A percentile compares a stretch with the other conserved stretches of the same genome.
These are phyloP conservation scores for Pseudomyrmex dendroicus DNA, from an alignment of 1,140 invertebrate genomes.

Conservation along the genomic window DNA sequence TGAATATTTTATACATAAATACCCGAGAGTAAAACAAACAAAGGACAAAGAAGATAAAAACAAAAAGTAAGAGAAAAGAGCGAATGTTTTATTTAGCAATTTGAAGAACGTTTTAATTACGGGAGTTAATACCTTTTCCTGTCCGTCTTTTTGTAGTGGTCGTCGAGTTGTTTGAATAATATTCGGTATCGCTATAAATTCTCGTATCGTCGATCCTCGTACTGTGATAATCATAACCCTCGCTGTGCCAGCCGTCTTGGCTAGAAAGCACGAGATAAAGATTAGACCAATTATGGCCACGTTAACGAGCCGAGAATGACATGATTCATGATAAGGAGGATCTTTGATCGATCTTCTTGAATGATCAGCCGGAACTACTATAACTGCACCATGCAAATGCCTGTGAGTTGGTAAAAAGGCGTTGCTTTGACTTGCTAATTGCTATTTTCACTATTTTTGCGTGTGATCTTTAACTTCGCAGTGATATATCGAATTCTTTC, in stretches of 20 bases:
- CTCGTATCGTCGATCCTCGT: slow-evolving; percentile 81
- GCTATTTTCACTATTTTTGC: not conserved
- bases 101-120: not conserved
- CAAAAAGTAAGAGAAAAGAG: not conserved
- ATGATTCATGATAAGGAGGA: slow-evolving; percentile 59
- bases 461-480: not conserved
- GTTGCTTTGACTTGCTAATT: not conserved
- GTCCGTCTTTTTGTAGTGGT: slow-evolving; percentile 81
- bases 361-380: slow-evolving; percentile 29
- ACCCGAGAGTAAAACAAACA: not conserved
- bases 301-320: slow-evolving; percentile 38
- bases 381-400: slow-evolving; percentile 68
- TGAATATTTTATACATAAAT: not conserved
- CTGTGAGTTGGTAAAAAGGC: slow-evolving; percentile 40
- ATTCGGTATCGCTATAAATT: slow-evolving; percentile 85
- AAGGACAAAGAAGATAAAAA: not conserved
- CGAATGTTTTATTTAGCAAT: slow-evolving; percentile 7
- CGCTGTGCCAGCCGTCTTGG: slow-evolving; percentile 85
- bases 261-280: slow-evolving; percentile 77
- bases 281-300: slow-evolving; percentile 14
- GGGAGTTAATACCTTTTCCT: slow-evolving; percentile 62
- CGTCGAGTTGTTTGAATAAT: slow-evolving; percentile 81
- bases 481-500: not conserved
- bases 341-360: slow-evolving; percentile 12
- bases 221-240: slow-evolving; percentile 83